Conservation (phyloP, 2,888 invertebrate species). For the Cheilosia soror region DNA sequence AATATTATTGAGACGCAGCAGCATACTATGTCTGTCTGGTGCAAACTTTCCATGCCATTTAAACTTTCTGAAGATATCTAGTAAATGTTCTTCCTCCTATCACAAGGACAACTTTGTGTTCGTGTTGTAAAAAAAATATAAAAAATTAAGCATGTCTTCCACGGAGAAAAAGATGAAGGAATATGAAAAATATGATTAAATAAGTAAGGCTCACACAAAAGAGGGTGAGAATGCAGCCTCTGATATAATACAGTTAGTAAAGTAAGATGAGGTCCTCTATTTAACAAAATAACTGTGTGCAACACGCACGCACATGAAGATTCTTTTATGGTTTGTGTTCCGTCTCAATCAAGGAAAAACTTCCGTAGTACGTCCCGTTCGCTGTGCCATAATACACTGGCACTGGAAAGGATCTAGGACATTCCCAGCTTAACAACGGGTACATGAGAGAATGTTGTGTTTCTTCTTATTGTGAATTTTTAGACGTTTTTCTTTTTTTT, state of each 20-base stretch:
- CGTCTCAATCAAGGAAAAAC: slow-evolving; percentile 66
- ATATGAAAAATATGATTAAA: slow-evolving; percentile 57
- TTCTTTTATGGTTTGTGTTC: slow-evolving; percentile 48
- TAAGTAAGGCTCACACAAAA: slow-evolving; percentile 21
- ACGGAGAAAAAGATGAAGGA: not conserved
- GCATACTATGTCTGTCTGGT: not conserved
- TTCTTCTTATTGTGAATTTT: slow-evolving; percentile 27
- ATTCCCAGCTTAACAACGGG: slow-evolving; percentile 31
- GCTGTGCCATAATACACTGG: not conserved
- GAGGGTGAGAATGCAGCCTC: not conserved
- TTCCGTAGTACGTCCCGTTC: slow-evolving; percentile 63
- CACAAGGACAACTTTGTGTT: slow-evolving; percentile 38
- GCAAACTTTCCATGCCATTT: slow-evolving; percentile 30
- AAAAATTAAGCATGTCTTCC: not conserved
- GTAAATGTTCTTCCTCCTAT: not conserved
- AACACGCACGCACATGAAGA: slow-evolving; percentile 49
- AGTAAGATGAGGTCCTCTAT: slow-evolving; percentile 11
- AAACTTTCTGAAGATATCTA: slow-evolving; percentile 5
- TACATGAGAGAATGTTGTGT: slow-evolving; percentile 46
- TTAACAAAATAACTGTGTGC: slow-evolving; percentile 49
- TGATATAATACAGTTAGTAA: slow-evolving; percentile 3
- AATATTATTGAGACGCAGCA: slow-evolving; percentile 43
- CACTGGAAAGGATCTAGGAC: slow-evolving; percentile 32
- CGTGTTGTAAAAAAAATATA: not conserved
- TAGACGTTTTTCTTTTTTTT: not conserved